A percentile compares a stretch with the other conserved stretches of the same genome.
phyloP scores from a whole-genome alignment of 2,888 invertebrate genomes.

The Mythimna loreyi region DNA sequence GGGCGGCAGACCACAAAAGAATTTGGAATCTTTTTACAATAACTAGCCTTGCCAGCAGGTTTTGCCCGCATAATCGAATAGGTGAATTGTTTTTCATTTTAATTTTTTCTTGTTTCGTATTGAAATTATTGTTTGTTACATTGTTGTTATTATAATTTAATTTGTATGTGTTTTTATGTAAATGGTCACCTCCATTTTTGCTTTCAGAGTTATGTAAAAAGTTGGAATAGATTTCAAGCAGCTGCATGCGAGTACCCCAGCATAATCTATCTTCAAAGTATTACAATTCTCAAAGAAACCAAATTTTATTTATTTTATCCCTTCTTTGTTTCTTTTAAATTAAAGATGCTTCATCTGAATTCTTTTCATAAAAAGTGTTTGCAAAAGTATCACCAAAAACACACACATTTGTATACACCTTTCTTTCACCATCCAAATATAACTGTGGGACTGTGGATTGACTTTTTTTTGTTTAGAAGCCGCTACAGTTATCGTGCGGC shows the following conservation, averaged over 20 bases:
- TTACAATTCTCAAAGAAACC: not conserved
- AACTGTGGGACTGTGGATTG: slow-evolving; percentile 49
- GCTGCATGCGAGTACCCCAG: not conserved
- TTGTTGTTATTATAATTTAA: slow-evolving; percentile 49
- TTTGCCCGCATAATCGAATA: slow-evolving; percentile 62
- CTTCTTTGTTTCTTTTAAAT: too few relatives aligned
- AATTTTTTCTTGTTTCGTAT: slow-evolving; percentile 34
- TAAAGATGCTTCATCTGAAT: not conserved
- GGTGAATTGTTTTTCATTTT: slow-evolving; percentile 57
- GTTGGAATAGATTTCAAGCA: not conserved
- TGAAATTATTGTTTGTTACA: slow-evolving; percentile 38
- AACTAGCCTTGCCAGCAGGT: slow-evolving; percentile 70
- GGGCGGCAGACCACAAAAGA: slow-evolving; percentile 88
- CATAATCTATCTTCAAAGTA: not conserved
- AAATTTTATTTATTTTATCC: not conserved
- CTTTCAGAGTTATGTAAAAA: slow-evolving; percentile 2
- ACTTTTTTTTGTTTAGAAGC: slow-evolving; percentile 50
- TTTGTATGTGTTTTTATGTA: slow-evolving; percentile 30
- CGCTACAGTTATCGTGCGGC: slow-evolving; percentile 61
- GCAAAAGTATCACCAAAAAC: slow-evolving; percentile 20
- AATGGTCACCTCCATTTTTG: not conserved
- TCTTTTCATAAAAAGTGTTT: not conserved
- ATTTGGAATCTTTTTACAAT: slow-evolving; percentile 85
- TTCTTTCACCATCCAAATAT: slow-evolving; percentile 33
- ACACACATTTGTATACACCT: slow-evolving; percentile 48